Percentiles rank a stretch among this genome's conserved stretches.
phyloP scores from a whole-genome alignment of 1,140 invertebrate genomes.

The Pygmarrhopalites habei region DNA sequence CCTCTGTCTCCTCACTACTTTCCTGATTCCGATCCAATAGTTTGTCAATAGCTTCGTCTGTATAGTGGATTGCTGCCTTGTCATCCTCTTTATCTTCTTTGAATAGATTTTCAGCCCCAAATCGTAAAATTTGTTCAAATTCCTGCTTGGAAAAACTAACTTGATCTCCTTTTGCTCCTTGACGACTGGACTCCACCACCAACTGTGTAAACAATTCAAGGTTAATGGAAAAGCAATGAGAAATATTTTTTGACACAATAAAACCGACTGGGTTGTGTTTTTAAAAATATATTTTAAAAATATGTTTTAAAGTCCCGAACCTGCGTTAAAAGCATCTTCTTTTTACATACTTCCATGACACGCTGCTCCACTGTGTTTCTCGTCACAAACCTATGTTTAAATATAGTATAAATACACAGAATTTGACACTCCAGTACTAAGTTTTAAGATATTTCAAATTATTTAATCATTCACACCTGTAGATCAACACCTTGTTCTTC shows the following conservation, averaged over 20 bases:
- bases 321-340: constrained; percentile 99
- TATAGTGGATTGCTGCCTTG: constrained; percentile 91
- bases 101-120: constrained; percentile 98
- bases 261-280: too few relatives aligned
- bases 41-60: constrained; percentile 88
- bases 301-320: constrained; percentile 42
- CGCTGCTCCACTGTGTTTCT: constrained; percentile 96
- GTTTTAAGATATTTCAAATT: too few relatives aligned
- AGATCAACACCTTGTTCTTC: constrained; percentile 98
- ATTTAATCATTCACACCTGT: too few relatives aligned
- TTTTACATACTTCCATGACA: constrained; percentile 92
- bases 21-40: constrained; percentile 72
- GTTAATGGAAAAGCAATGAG: too few relatives aligned
- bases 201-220: too few relatives aligned
- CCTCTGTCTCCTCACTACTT: constrained; percentile 55
- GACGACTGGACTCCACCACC: constrained; percentile 57
- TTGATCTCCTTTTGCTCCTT: constrained; percentile 53
- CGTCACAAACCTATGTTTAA: constrained; percentile 98
- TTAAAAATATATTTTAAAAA: too few relatives aligned
- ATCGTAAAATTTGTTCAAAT: constrained; percentile 94
- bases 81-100: constrained; percentile 59
- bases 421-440: too few relatives aligned
- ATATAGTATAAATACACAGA: too few relatives aligned
- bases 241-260: too few relatives aligned
- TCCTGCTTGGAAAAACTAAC: constrained; percentile 86